A percentile compares a stretch with the other conserved stretches of the same genome.
Evolutionary conservation across 1,140 invertebrate genomes (phyloP).

Genomic region (Zeugodacus cucurbitae): DNA sequence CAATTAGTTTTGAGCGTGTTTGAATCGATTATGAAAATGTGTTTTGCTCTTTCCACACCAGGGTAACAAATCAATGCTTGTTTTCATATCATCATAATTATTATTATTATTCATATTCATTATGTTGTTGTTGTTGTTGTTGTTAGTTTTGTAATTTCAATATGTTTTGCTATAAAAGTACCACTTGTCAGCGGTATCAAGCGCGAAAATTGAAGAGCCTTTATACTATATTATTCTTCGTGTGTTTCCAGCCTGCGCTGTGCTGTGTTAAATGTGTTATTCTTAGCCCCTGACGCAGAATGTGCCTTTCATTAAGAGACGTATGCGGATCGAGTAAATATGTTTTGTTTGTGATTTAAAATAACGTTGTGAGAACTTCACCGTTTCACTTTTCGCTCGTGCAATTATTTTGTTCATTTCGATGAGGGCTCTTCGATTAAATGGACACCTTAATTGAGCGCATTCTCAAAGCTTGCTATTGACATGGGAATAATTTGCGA

Average conservation of each 20-base stretch:
- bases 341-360: neutral
- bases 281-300: neutral
- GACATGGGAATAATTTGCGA: neutral
- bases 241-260: neutral
- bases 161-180: slow-evolving; percentile 15
- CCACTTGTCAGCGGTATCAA: slow-evolving; percentile 19
- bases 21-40: slow-evolving; percentile 6
- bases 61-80: slow-evolving; percentile 17
- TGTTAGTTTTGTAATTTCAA: neutral
- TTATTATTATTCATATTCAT: neutral
- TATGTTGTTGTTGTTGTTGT: neutral
- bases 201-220: neutral
- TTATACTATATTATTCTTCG: neutral
- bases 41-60: neutral
- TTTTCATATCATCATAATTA: slow-evolving; percentile 7
- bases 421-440: neutral
- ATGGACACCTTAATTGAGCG: slow-evolving; percentile 34
- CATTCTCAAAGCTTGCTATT: neutral
- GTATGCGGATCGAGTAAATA: neutral
- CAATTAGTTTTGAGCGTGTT: neutral
- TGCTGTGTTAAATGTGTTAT: neutral
- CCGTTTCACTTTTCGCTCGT: neutral
- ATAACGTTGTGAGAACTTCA: neutral
- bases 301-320: neutral
- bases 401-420: slow-evolving; percentile 19